Conservation (phyloP, 2,113 vertebrate species). For the Turdus rufiventris region DNA sequence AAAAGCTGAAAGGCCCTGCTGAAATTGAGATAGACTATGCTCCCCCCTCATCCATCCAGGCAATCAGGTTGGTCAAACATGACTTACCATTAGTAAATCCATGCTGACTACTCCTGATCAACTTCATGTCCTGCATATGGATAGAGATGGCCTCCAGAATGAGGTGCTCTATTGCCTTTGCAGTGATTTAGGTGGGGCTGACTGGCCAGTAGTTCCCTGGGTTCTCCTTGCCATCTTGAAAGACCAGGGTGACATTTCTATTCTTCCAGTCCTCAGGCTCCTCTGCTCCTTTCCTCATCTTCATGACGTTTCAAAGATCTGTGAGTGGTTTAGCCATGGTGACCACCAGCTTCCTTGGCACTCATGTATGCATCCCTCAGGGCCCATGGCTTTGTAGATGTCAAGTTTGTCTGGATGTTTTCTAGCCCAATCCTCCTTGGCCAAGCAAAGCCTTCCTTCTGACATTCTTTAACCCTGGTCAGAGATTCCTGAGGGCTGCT, state of each 20-base stretch:
- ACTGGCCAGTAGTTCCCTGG: not conserved
- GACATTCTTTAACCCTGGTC: not conserved
- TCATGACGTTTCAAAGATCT: accelerated
- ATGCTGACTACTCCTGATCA: not conserved
- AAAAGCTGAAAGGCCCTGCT: not conserved
- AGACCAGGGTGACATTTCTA: not conserved
- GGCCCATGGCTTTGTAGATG: not conserved
- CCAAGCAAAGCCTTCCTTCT: not conserved
- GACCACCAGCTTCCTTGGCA: not conserved
- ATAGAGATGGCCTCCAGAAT: not conserved
- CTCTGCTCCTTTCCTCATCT: not conserved
- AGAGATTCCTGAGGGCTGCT: not conserved
- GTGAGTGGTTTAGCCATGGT: not conserved
- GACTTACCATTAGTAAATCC: not conserved
- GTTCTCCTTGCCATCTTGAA: not conserved
- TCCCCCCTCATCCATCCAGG: not conserved
- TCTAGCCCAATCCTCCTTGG: not conserved
- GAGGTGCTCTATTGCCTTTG: not conserved
- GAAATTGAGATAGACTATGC: not conserved
- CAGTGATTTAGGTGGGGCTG: not conserved
- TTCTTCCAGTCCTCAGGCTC: not conserved
- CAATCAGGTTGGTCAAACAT: not conserved
- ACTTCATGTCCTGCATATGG: not conserved
- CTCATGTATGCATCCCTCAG: not conserved
- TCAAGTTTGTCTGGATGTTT: not conserved